Evolutionary conservation across 2,113 vertebrate species (phyloP).

Genomic region (Microtus montanus): DNA sequence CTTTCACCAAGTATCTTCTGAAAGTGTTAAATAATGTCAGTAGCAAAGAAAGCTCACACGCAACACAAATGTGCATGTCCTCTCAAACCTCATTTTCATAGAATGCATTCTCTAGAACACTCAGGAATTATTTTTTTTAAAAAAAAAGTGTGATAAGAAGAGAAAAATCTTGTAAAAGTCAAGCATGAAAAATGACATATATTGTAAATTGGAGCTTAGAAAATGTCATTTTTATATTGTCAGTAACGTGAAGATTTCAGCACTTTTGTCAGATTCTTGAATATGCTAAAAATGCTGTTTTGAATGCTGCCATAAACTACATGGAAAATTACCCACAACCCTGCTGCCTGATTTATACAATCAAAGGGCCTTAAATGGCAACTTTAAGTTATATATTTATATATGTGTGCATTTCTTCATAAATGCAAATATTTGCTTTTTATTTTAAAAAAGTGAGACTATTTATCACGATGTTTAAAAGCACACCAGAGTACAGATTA

Average conservation of each 20-base stretch:
- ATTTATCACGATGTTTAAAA: not conserved
- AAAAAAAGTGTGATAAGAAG: not conserved
- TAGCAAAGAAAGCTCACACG: not conserved
- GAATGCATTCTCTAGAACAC: not conserved
- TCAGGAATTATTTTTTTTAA: not conserved
- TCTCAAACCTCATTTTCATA: not conserved
- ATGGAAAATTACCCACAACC: not conserved
- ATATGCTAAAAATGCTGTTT: not conserved
- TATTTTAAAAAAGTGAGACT: not conserved
- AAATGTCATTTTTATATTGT: not conserved
- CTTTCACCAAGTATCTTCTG: not conserved
- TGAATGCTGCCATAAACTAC: not conserved
- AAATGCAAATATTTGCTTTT: not conserved
- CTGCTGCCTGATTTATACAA: not conserved
- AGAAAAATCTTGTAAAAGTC: slow-evolving; percentile 34
- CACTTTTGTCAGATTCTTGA: not conserved
- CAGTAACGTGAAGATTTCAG: slow-evolving; percentile 26
- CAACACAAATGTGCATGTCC: not conserved
- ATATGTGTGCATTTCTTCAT: not conserved
- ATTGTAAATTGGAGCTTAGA: not conserved
- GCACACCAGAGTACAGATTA: not conserved
- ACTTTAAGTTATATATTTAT: not conserved
- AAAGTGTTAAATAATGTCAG: not conserved
- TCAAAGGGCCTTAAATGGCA: not conserved
- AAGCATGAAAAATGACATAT: not conserved